Percentiles rank a stretch among this genome's conserved stretches.
These are phyloP conservation scores for Trachelus iudaicus DNA, from an alignment of 2,888 invertebrate species.

Conservation along the genomic window DNA sequence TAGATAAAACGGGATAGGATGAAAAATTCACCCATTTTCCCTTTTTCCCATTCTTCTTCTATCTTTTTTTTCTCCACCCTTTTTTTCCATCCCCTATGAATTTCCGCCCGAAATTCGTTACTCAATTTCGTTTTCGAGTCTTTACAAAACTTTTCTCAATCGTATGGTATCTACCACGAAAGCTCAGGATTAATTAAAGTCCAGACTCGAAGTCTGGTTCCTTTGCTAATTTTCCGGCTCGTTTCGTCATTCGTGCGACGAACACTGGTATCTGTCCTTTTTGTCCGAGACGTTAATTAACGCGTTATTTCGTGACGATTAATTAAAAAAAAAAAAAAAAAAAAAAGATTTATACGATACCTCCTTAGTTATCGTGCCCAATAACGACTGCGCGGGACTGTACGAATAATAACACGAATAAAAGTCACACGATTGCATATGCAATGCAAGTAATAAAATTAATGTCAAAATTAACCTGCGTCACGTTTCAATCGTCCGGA, in stretches of 20 bases:
- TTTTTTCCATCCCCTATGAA: background rate
- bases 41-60: background rate
- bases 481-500: no score
- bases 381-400: background rate
- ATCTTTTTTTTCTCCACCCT: no score
- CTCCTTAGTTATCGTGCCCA: background rate
- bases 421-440: background rate
- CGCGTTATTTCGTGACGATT: background rate
- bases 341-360: background rate
- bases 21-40: background rate
- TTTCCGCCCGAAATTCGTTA: background rate
- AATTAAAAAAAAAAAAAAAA: background rate
- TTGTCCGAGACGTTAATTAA: background rate
- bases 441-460: no score
- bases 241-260: background rate
- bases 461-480: no score
- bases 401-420: background rate
- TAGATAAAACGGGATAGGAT: background rate
- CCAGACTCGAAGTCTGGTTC: background rate
- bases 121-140: background rate
- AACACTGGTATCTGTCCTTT: background rate
- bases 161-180: background rate
- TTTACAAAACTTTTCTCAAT: background rate
- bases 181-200: background rate
- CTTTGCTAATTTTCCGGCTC: background rate